Evolutionary conservation across 1,140 invertebrate species (phyloP), one percentile per base, ranked within the genome.

Genomic region (Pygmarrhopalites habei): DNA sequence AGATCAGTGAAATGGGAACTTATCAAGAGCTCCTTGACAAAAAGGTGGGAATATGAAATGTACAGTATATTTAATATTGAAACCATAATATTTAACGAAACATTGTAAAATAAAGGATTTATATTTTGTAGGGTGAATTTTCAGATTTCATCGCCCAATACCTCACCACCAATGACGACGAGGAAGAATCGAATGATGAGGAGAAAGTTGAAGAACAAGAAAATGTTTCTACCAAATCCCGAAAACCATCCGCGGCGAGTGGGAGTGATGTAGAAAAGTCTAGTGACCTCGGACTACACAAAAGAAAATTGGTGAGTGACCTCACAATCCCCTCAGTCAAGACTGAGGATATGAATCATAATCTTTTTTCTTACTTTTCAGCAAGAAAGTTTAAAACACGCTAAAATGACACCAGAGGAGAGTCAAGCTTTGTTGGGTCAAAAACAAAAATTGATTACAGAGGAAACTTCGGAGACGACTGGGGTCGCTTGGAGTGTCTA

Each of bases 401-500:
- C 60, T 23, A 46, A 62, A 43, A 59, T 57, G 28, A 43, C 29
- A 29, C 29, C 70, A 75, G 77, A 65, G 66, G 70, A 67, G 73
- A 73, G 12, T 2, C 51, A 58, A 35, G n/a, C 49, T 19, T 12
- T 41, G 0, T 25, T 21, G 1, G 49, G 28, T 17, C 44, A 28
- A 25, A 53, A 28, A 7, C 44, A 46, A 23, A 64, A 61, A 29
- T 78, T 95, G 2, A 93, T 95, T 70, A 89, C 93, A 77, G 80
- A 79, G 4, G 92, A 95, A 74, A 92, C 90, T 75, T 78, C 89
- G 0, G 89, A 94, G 82, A 93, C 89, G 12, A 91, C 91, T 66
- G 89, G 88, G 74, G 91, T 93, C 0, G 91, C 92, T 81, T 85
- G 87, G 80, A 75, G 79, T 60, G 91, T 97, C 0, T 97, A 96